These are phyloP conservation scores for Benitochromis conjunctus DNA, from an alignment of 2,113 vertebrate species.

Conservation along the genomic window DNA sequence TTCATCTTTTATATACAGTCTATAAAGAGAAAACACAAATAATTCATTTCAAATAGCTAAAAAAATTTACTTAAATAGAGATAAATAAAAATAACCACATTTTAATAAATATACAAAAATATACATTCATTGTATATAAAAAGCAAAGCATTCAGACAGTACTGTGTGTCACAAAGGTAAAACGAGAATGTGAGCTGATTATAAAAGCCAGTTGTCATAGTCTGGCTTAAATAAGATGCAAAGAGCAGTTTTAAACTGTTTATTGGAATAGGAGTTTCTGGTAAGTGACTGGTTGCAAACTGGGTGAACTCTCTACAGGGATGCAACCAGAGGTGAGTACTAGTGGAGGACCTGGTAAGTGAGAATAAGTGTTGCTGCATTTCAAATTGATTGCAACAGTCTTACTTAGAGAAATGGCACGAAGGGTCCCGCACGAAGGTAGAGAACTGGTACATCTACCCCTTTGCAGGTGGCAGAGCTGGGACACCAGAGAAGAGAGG, in stretches of 20 bases:
- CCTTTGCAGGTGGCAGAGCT: too few species aligned
- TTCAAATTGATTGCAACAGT: not conserved
- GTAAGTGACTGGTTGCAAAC: not conserved
- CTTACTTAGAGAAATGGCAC: not conserved
- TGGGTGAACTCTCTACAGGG: not conserved
- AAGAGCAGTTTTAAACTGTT: not conserved
- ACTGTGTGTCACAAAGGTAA: not conserved
- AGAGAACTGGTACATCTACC: not conserved
- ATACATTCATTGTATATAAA: not conserved
- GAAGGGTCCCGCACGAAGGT: accelerated
- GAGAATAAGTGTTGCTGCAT: not conserved
- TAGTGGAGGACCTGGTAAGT: accelerated
- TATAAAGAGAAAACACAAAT: not conserved
- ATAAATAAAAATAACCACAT: not conserved
- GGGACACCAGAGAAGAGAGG: too few species aligned
- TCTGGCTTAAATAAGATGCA: not conserved
- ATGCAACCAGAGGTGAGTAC: not conserved
- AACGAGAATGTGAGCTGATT: not conserved
- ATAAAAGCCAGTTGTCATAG: not conserved
- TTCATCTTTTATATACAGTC: not conserved
- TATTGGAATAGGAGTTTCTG: not conserved
- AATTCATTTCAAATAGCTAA: not conserved
- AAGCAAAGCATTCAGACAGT: not conserved
- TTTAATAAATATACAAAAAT: not conserved
- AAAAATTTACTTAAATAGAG: not conserved